phyloP scores from a whole-genome alignment of 2,797 vertebrate species.

The Pangasius macronema region DNA sequence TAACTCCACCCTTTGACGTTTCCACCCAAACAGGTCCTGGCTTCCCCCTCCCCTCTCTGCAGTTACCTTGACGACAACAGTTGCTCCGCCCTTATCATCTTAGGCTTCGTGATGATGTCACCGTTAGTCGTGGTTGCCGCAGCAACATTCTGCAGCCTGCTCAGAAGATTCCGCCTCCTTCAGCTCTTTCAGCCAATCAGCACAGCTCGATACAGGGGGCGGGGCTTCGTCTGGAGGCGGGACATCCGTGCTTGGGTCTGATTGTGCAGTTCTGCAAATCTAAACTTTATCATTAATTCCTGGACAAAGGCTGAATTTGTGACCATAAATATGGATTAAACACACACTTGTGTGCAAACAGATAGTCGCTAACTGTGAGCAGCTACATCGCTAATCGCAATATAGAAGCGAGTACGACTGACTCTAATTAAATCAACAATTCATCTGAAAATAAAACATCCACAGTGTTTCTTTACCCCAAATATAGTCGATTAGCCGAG shows the following conservation, averaged over 20 bases:
- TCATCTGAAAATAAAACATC: neutral
- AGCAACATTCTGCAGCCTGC: slow-evolving; percentile 82
- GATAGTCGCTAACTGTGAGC: neutral
- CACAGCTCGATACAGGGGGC: slow-evolving; percentile 76
- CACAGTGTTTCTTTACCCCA: neutral
- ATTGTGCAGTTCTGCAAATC: slow-evolving; percentile 32
- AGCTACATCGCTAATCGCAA: neutral
- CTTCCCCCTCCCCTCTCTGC: slow-evolving; percentile 74
- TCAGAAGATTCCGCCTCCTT: slow-evolving; percentile 79
- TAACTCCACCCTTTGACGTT: slow-evolving; percentile 18
- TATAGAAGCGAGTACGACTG: neutral
- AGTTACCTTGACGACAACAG: slow-evolving; percentile 89
- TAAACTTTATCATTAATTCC: neutral
- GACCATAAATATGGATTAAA: too few relatives aligned
- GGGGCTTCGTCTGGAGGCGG: slow-evolving; percentile 67
- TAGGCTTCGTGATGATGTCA: slow-evolving; percentile 93
- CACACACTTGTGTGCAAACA: neutral
- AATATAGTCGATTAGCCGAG: neutral
- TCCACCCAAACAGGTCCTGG: slow-evolving; percentile 65
- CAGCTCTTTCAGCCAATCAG: slow-evolving; percentile 76
- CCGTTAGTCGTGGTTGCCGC: slow-evolving; percentile 89
- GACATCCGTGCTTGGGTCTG: slow-evolving; percentile 76
- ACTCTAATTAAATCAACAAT: neutral
- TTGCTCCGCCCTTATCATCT: slow-evolving; percentile 90
- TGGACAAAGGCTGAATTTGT: neutral